Evolutionary conservation across 2,888 invertebrate genomes (phyloP).

Genomic region (Hybos culiciformis): DNA sequence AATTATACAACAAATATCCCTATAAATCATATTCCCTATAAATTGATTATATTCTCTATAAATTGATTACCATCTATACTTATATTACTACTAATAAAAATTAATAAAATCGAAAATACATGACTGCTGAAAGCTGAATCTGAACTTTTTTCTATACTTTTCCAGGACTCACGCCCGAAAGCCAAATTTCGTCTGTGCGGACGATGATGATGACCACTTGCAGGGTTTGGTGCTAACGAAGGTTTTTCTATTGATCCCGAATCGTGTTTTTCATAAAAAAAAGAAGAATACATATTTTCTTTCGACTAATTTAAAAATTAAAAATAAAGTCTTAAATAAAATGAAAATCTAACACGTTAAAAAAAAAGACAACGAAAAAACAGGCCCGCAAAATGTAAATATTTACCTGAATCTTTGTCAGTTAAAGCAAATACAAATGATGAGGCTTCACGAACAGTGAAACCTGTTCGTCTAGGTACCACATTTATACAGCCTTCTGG

Average conservation of each 20-base stretch:
- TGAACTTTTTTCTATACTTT: constrained; percentile 82
- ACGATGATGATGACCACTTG: constrained; percentile 18
- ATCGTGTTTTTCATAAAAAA: no score
- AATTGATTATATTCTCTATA: no score
- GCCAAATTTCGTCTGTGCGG: constrained; percentile 38
- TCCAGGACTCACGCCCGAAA: constrained; percentile 77
- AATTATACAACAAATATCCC: no score
- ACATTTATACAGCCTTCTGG: constrained; percentile 95
- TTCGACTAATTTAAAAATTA: no score
- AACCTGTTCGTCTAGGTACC: constrained; percentile 64
- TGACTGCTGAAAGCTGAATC: constrained; percentile 90
- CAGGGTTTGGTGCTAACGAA: background rate
- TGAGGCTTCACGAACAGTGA: constrained; percentile 71
- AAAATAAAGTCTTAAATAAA: no score
- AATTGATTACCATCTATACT: background rate
- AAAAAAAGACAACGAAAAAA: no score
- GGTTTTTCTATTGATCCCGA: constrained; percentile 20
- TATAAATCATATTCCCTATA: no score
- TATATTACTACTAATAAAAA: background rate
- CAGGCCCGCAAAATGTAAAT: constrained; percentile 4
- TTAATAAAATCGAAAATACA: constrained; percentile 23
- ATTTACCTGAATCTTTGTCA: constrained; percentile 85
- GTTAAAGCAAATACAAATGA: constrained; percentile 97
- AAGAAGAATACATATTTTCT: no score
- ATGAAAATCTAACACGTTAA: no score